A percentile compares a stretch with the other conserved stretches of the same genome.
These are phyloP conservation scores for Gadus chalcogrammus DNA, from an alignment of 2,113 vertebrate genomes.

Conservation along the genomic window DNA sequence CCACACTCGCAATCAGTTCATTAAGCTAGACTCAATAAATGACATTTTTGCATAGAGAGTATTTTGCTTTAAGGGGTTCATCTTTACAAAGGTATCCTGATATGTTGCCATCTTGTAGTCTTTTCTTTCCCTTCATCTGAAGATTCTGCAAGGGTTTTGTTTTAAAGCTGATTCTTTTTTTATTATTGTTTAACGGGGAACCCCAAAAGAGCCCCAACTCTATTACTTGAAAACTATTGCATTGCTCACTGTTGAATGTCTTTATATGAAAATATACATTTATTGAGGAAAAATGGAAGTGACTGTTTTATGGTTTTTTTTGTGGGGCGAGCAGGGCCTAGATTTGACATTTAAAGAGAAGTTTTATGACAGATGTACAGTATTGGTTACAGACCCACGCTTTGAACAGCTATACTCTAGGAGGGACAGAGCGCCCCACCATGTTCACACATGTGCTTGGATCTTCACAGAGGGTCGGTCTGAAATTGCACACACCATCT, in stretches of 20 bases:
- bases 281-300: constrained; percentile 49
- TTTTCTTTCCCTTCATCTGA: constrained; percentile 29
- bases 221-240: constrained; percentile 73
- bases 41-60: background rate
- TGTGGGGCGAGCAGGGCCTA: constrained; percentile 33
- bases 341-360: constrained; percentile 25
- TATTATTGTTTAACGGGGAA: constrained; percentile 38
- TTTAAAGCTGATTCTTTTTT: constrained; percentile 7
- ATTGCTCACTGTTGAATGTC: constrained; percentile 77
- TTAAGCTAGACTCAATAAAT: constrained; percentile 29
- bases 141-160: constrained; percentile 28
- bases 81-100: constrained; percentile 13
- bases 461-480: constrained; percentile 41
- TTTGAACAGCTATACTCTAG: constrained; percentile 35
- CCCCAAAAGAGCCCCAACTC: constrained; percentile 47
- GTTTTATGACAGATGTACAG: constrained; percentile 59
- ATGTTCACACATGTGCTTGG: constrained; percentile 40
- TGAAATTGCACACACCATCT: constrained; percentile 63
- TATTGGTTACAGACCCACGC: constrained; percentile 35
- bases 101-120: constrained; percentile 12
- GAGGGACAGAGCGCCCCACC: constrained; percentile 31
- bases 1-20: constrained; percentile 22
- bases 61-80: constrained; percentile 11
- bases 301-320: constrained; percentile 50
- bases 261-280: constrained; percentile 67